phyloP scores from a whole-genome alignment of 1,140 invertebrate species.

The Heliconius eleuchia region DNA sequence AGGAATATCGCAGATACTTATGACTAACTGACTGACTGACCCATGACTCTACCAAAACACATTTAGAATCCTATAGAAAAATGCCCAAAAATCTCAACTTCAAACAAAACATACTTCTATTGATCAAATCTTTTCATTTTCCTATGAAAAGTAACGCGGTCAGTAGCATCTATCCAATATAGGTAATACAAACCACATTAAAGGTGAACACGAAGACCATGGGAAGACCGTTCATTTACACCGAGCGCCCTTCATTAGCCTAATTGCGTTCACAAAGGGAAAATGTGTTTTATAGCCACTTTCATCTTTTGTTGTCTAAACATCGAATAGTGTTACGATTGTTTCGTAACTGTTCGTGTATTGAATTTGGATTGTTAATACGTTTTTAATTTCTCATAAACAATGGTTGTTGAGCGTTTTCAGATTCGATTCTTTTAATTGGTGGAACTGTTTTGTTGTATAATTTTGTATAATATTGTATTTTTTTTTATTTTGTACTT shows the following conservation, averaged over 20 bases:
- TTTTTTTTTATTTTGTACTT: too few relatives aligned
- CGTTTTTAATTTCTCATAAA: constrained; percentile 1
- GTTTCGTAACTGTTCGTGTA: constrained; percentile 27
- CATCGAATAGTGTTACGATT: constrained; percentile 52
- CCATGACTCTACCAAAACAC: too few relatives aligned
- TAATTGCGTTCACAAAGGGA: constrained; percentile 76
- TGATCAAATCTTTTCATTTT: neutral
- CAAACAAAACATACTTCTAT: neutral
- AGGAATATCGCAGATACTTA: too few relatives aligned
- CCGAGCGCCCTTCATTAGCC: constrained; percentile 71
- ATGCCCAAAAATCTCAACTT: neutral
- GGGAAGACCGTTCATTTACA: constrained; percentile 68
- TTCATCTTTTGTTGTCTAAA: constrained; percentile 75
- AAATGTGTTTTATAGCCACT: constrained; percentile 74
- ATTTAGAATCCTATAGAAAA: too few relatives aligned
- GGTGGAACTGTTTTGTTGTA: neutral
- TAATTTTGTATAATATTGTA: too few relatives aligned
- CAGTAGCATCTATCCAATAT: constrained; percentile 23
- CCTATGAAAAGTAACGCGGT: constrained; percentile 16
- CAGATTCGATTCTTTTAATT: neutral
- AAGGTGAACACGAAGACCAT: constrained; percentile 72
- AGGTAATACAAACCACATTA: constrained; percentile 66
- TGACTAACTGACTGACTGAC: too few relatives aligned
- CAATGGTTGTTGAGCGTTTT: neutral
- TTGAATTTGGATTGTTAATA: constrained; percentile 27